These are phyloP conservation scores for Uloborus diversus DNA, from an alignment of 1,140 invertebrate genomes.

Conservation along the genomic window DNA sequence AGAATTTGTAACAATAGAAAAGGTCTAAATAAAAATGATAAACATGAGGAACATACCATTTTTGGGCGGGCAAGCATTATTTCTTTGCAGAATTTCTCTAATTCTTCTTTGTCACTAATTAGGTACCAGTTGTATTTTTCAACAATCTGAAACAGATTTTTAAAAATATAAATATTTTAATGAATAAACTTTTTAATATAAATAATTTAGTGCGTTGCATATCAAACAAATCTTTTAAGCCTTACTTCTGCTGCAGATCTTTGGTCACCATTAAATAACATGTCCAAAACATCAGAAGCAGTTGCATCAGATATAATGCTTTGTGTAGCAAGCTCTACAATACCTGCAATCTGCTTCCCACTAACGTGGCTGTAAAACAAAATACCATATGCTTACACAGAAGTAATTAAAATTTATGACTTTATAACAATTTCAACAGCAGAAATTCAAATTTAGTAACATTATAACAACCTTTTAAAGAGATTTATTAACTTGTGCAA, in stretches of 20 bases:
- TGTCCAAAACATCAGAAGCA: constrained; percentile 69
- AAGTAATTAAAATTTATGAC: too few species aligned
- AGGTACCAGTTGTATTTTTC: constrained; percentile 45
- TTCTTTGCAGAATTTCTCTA: constrained; percentile 27
- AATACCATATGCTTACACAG: constrained; percentile 36
- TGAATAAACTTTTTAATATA: not conserved
- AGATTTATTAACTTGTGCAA: too few species aligned
- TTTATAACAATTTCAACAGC: too few species aligned
- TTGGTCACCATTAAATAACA: constrained; percentile 68
- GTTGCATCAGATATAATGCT: constrained; percentile 72
- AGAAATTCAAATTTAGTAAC: too few species aligned
- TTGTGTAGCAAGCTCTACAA: constrained; percentile 71
- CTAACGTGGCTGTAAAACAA: constrained; percentile 65
- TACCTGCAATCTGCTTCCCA: constrained; percentile 69
- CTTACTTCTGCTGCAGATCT: constrained; percentile 63
- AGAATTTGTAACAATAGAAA: too few species aligned
- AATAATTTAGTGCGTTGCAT: not conserved
- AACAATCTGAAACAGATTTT: constrained; percentile 6
- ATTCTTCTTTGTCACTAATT: constrained; percentile 36
- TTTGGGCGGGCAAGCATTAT: constrained; percentile 8
- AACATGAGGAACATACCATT: constrained; percentile 23
- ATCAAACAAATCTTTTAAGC: too few species aligned
- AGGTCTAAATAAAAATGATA: too few species aligned
- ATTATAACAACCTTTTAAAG: too few species aligned
- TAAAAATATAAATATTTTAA: not conserved